phyloP scores from a whole-genome alignment of 2,797 vertebrate genomes.

The Naso thynnoides region DNA sequence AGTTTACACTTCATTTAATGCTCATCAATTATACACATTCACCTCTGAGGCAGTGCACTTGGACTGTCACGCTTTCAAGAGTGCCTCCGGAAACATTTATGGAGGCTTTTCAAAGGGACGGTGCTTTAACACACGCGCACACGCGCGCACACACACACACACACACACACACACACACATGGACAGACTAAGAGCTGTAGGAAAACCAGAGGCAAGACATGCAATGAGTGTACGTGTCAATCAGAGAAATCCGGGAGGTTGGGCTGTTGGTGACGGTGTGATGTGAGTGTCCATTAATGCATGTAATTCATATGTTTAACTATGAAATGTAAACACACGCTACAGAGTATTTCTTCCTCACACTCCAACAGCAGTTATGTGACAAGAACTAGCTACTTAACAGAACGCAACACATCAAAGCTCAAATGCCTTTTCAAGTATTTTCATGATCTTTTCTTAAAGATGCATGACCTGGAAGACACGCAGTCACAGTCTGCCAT shows the following conservation, averaged over 20 bases:
- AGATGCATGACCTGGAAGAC: slow-evolving; percentile 33
- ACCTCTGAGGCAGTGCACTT: slow-evolving; percentile 59
- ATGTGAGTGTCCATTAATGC: slow-evolving; percentile 8
- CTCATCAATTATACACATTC: slow-evolving; percentile 77
- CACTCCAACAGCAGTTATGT: not conserved
- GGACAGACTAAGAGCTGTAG: slow-evolving; percentile 19
- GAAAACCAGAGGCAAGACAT: slow-evolving; percentile 37
- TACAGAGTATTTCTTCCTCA: not conserved
- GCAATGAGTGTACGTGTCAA: slow-evolving; percentile 52
- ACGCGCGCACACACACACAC: too few relatives aligned
- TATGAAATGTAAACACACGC: not conserved
- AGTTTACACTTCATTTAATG: slow-evolving; percentile 73
- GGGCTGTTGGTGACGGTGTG: slow-evolving; percentile 2
- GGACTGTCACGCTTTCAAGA: slow-evolving; percentile 57
- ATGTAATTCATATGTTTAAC: not conserved
- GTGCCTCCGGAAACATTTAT: slow-evolving; percentile 55
- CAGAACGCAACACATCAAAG: not conserved
- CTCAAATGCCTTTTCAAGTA: not conserved
- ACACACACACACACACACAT: slow-evolving; percentile 12
- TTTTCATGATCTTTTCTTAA: slow-evolving; percentile 4
- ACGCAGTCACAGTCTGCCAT: slow-evolving; percentile 11
- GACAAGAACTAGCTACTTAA: not conserved
- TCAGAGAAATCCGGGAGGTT: slow-evolving; percentile 30
- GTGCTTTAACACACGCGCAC: not conserved
- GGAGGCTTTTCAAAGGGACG: slow-evolving; percentile 24